A percentile compares a stretch with the other conserved stretches of the same genome.
phyloP scores from a whole-genome alignment of 2,113 vertebrate species.

The Sapayoa aenigma region DNA sequence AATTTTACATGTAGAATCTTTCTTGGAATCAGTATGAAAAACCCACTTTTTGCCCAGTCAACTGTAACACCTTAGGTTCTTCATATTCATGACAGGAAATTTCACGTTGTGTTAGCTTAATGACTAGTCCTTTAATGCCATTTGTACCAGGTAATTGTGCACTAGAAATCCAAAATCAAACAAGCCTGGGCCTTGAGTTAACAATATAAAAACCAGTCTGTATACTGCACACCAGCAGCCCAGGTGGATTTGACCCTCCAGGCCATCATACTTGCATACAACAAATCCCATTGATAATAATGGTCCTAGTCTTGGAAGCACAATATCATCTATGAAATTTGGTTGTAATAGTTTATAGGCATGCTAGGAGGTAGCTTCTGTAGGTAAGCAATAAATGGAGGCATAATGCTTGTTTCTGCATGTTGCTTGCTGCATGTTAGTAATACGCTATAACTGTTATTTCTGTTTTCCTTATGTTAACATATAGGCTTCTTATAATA shows the following conservation, averaged over 20 bases:
- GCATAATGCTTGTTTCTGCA: not conserved
- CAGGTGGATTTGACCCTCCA: not conserved
- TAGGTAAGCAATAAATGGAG: not conserved
- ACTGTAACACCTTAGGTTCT: not conserved
- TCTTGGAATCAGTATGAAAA: not conserved
- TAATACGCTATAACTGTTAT: not conserved
- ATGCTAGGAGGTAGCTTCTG: not conserved
- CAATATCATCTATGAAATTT: not conserved
- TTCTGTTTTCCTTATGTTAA: slow-evolving; percentile 8
- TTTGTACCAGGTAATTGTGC: not conserved
- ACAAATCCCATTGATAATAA: not conserved
- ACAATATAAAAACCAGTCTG: not conserved
- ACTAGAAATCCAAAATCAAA: not conserved
- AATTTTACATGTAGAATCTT: not conserved
- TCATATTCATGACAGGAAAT: not conserved
- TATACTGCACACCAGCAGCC: not conserved
- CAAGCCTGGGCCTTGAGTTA: not conserved
- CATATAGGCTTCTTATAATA: not conserved
- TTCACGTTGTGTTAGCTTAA: not conserved
- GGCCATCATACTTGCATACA: not conserved
- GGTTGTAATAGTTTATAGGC: not conserved
- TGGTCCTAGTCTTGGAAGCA: not conserved
- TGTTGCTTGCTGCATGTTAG: not conserved
- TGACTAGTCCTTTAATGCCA: not conserved
- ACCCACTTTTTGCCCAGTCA: not conserved